Conservation (phyloP, 2,888 invertebrate genomes). For the Apamea sordens region DNA sequence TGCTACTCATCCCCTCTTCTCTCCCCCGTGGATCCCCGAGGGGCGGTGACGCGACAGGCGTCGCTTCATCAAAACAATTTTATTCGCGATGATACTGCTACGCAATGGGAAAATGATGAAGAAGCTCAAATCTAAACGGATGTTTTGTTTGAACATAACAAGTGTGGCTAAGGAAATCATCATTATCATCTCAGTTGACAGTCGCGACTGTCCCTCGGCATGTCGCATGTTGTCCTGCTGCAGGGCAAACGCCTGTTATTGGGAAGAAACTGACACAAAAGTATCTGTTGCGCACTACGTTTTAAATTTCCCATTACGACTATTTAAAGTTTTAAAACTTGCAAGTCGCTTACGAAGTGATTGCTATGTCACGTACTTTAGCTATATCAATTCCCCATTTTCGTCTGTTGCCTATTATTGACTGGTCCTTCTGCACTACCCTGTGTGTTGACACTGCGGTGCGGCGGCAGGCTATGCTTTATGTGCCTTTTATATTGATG, state of each 20-base stretch:
- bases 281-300: not conserved
- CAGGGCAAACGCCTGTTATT: not conserved
- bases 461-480: slow-evolving; percentile 56
- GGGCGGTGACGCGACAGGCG: slow-evolving; percentile 70
- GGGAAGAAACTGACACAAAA: not conserved
- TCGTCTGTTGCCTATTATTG: not conserved
- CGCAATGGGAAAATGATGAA: slow-evolving; percentile 14
- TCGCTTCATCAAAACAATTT: slow-evolving; percentile 82
- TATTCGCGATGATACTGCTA: slow-evolving; percentile 62
- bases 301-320: not conserved
- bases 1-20: slow-evolving; percentile 45
- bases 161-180: not conserved
- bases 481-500: slow-evolving; percentile 66
- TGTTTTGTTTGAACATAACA: not conserved
- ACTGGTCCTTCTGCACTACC: slow-evolving; percentile 23
- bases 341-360: not conserved
- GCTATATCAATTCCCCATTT: too few species aligned
- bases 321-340: not conserved
- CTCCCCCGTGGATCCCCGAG: slow-evolving; percentile 58
- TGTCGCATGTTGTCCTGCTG: not conserved
- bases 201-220: not conserved
- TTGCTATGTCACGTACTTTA: not conserved
- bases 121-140: slow-evolving; percentile 20
- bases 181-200: not conserved
- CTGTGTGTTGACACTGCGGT: slow-evolving; percentile 33